Base-by-base conservation (phyloP, 2,797 vertebrate genomes). In the Holocentrus rufus region DNA sequence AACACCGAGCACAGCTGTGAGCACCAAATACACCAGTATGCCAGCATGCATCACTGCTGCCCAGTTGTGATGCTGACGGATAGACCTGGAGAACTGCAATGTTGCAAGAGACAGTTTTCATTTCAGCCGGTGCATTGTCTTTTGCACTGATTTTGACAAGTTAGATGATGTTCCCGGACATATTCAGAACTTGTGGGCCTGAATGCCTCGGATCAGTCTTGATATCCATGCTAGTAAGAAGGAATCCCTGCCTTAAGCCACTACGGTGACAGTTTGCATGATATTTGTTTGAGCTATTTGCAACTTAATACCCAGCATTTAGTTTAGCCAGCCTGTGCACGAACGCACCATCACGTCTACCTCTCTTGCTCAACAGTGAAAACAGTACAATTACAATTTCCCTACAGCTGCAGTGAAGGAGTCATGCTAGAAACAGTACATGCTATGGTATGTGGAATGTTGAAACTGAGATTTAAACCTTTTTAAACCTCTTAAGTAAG, bases 381-480 rank as follows among this genome's bases (percentile, higher is more conserved):
- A 76, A 66, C 53, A 69, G n/a, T 14, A 31, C 42, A 10, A 50
- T 55, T 39, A 61, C 39, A 50, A 39, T 30, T 47, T 55, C 25
- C 53, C 23, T 36, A 39, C 71, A 64, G 64, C 60, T 54, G 20
- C 66, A 52, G 27, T 61, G 52, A 44, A 53, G 23, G 54, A 65
- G 34, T 57, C 6, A 2, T 60, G 52, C 55, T 55, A 59, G 31
- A 57, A 34, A 73, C 50, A 75, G 22, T 50, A 72, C 36, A 30
- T 56, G 20, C 14, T 46, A 22, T 63, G 5, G 1, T 50, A 55
- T 62, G 82, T 74, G 94, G 93, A 95, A 94, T 95, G 93, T 92
- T 89, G 83, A 76, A 73, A 79, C 47, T 67, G 67, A 89, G 81
- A 87, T 85, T 67, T 52, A 58, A 82, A 78, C 83, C 36, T 61